A percentile compares a stretch with the other conserved stretches of the same genome.
phyloP scores from a whole-genome alignment of 2,797 vertebrate genomes.

The Takifugu ocellatus region DNA sequence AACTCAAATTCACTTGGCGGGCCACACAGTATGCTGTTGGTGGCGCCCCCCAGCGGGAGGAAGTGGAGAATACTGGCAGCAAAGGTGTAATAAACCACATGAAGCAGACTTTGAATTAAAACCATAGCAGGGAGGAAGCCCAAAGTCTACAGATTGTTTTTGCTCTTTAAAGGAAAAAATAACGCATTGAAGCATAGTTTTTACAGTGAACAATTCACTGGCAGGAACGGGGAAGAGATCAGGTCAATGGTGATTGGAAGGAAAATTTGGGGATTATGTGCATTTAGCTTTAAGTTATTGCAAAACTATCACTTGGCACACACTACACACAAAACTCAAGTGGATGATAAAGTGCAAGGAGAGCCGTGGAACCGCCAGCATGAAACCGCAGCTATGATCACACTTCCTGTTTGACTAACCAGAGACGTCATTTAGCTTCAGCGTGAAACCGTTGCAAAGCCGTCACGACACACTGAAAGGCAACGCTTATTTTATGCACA shows the following conservation, averaged over 20 bases:
- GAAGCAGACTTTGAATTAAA: conserved; percentile 25
- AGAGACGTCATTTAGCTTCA: conserved; percentile 62
- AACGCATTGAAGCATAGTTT: too few relatives aligned
- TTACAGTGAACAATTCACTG: conserved; percentile 16
- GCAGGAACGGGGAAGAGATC: conserved; percentile 31
- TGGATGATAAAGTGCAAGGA: conserved; percentile 75
- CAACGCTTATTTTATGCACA: not conserved
- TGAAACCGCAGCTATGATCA: conserved; percentile 27
- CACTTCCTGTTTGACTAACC: conserved; percentile 32
- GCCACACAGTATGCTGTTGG: conserved; percentile 2
- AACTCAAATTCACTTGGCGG: conserved; percentile 16
- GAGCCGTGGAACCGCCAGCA: conserved; percentile 38
- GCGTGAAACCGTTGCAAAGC: conserved; percentile 22
- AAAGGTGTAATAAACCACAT: conserved; percentile 17
- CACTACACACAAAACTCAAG: conserved; percentile 65
- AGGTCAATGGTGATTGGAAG: conserved; percentile 31
- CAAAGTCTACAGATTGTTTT: conserved; percentile 16
- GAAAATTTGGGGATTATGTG: conserved; percentile 30
- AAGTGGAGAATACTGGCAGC: not conserved
- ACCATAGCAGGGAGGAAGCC: conserved; percentile 50
- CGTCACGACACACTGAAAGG: conserved; percentile 11
- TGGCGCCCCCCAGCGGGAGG: conserved; percentile 39
- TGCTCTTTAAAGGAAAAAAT: conserved; percentile 21
- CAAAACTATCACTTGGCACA: conserved; percentile 68
- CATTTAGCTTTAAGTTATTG: conserved; percentile 20